phyloP scores from a whole-genome alignment of 2,113 vertebrate species.

The Triplophysa dalaica region DNA sequence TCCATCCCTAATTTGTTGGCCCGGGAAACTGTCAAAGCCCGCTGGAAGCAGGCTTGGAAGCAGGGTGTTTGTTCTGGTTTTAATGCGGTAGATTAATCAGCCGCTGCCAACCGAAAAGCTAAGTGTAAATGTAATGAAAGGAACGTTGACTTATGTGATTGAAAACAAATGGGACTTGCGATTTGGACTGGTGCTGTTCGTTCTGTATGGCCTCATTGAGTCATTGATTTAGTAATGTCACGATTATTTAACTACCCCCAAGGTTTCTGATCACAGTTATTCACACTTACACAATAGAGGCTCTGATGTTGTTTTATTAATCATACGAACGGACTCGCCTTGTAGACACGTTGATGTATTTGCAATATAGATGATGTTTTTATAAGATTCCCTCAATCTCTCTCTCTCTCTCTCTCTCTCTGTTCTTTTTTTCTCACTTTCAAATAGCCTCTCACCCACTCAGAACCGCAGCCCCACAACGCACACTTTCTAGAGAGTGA shows the following conservation, averaged over 20 bases:
- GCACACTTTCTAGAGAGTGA: slow-evolving; percentile 5
- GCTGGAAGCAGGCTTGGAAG: slow-evolving; percentile 49
- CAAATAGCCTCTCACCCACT: slow-evolving; percentile 51
- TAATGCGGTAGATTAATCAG: slow-evolving; percentile 49
- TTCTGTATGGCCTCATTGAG: slow-evolving; percentile 12
- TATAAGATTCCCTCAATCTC: slow-evolving; percentile 23
- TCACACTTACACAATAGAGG: not conserved
- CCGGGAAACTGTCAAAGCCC: slow-evolving; percentile 50
- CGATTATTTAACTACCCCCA: slow-evolving; percentile 23
- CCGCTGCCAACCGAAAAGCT: slow-evolving; percentile 41
- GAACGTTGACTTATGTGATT: slow-evolving; percentile 46
- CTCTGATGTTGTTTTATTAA: slow-evolving; percentile 43
- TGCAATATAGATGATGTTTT: slow-evolving; percentile 50
- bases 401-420: slow-evolving; percentile 46
- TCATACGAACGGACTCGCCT: slow-evolving; percentile 20
- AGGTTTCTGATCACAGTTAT: slow-evolving; percentile 27
- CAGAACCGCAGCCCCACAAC: not conserved
- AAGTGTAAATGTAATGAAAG: slow-evolving; percentile 39
- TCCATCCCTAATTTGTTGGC: slow-evolving; percentile 71
- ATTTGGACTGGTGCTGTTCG: slow-evolving; percentile 28
- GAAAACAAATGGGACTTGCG: slow-evolving; percentile 48
- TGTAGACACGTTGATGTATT: slow-evolving; percentile 8
- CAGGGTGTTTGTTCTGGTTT: slow-evolving; percentile 46
- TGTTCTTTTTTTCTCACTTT: slow-evolving; percentile 43
- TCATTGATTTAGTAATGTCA: slow-evolving; percentile 27